Evolutionary conservation across 2,888 invertebrate genomes (phyloP).

Genomic region (Drosophila anomelani): DNA sequence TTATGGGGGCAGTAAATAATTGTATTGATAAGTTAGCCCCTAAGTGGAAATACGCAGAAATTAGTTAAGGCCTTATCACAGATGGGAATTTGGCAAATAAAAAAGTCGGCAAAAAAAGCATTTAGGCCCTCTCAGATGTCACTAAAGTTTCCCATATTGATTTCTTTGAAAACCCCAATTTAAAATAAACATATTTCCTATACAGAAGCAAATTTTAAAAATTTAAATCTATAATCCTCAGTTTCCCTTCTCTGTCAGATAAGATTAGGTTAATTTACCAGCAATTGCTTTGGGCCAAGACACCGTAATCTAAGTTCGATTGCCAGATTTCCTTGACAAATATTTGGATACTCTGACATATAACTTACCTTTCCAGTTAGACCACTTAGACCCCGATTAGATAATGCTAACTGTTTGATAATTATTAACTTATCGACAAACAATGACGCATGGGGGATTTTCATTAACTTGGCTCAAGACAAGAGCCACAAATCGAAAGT

Average conservation of each 20-base stretch:
- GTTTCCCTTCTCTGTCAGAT: too few species aligned
- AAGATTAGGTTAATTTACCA: neutral
- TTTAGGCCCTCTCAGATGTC: too few species aligned
- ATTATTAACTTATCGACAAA: conserved; percentile 25
- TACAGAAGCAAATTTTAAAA: neutral
- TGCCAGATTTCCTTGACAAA: conserved; percentile 6
- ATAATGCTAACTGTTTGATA: conserved; percentile 6
- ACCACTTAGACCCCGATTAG: conserved; percentile 3
- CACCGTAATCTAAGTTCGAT: neutral
- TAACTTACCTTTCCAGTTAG: conserved; percentile 17
- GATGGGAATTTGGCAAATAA: neutral
- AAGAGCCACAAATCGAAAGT: conserved; percentile 9
- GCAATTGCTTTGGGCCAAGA: neutral
- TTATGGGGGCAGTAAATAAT: conserved; percentile 8
- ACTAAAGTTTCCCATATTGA: neutral
- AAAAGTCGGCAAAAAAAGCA: neutral
- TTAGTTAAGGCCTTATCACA: conserved; percentile 10
- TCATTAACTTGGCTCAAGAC: conserved; percentile 10
- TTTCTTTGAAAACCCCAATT: neutral
- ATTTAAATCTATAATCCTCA: neutral
- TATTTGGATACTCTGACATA: conserved; percentile 8
- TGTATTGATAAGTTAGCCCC: conserved; percentile 8
- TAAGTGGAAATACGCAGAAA: conserved; percentile 23
- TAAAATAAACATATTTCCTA: neutral
- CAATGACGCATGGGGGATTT: conserved; percentile 40